Conservation (phyloP, 2,113 vertebrate genomes). For the Ifrita kowaldi region DNA sequence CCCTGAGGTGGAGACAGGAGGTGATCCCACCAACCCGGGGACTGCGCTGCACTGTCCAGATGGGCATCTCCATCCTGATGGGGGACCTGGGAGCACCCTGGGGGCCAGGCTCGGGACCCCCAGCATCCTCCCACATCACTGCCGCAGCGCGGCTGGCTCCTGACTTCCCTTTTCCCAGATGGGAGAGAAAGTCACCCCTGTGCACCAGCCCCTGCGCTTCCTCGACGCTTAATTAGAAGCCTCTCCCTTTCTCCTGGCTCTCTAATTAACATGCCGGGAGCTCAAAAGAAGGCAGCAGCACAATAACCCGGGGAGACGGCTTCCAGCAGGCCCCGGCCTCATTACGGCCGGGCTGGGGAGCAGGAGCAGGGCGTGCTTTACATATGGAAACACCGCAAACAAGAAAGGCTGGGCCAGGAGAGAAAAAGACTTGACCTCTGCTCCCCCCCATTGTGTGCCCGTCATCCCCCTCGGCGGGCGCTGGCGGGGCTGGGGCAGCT, state of each 20-base stretch:
- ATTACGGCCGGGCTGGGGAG: constrained; percentile 69
- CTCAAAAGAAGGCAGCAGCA: constrained; percentile 74
- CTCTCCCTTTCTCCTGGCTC: constrained; percentile 77
- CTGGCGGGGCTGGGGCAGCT: neutral
- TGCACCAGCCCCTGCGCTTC: constrained; percentile 66
- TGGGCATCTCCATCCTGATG: rapidly evolving
- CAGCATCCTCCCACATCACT: neutral
- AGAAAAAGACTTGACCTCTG: constrained; percentile 70
- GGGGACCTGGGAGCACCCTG: neutral
- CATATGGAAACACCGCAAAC: constrained; percentile 72
- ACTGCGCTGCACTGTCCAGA: neutral
- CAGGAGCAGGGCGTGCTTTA: constrained; percentile 47
- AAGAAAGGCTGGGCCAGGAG: constrained; percentile 67
- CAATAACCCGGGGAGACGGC: constrained; percentile 72
- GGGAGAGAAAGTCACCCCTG: constrained; percentile 81
- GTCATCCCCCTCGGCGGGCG: neutral
- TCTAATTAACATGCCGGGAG: constrained; percentile 82
- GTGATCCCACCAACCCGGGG: neutral
- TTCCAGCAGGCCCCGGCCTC: constrained; percentile 74
- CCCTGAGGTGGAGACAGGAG: neutral
- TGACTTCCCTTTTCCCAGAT: constrained; percentile 71
- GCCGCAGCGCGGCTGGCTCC: neutral
- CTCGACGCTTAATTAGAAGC: constrained; percentile 84
- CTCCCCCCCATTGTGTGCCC: constrained; percentile 59
- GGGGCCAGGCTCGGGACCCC: neutral